Evolutionary conservation across 1,140 invertebrate species (phyloP).

Genomic region (Paraescarpia echinospica): DNA sequence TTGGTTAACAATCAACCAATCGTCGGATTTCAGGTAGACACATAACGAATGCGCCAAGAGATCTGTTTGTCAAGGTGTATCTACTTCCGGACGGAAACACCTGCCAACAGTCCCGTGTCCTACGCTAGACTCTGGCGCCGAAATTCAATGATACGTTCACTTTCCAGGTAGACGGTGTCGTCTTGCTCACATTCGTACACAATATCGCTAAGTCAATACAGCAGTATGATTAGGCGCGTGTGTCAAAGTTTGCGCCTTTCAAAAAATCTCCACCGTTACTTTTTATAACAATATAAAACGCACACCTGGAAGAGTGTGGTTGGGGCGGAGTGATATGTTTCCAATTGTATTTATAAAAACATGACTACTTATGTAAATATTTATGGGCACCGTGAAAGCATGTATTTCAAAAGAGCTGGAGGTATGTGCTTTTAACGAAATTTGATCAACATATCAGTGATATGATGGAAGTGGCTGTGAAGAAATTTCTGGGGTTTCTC

Average conservation of each 20-base stretch:
- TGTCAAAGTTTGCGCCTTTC: not conserved
- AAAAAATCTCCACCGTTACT: not conserved
- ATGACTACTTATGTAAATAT: too few relatives aligned
- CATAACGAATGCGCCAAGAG: slow-evolving; percentile 36
- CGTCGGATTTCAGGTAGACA: slow-evolving; percentile 38
- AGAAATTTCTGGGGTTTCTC: too few relatives aligned
- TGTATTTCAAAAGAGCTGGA: too few relatives aligned
- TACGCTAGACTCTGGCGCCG: slow-evolving; percentile 45
- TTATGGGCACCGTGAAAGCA: too few relatives aligned
- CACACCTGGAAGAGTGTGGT: too few relatives aligned
- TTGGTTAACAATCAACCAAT: too few relatives aligned
- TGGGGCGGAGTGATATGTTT: too few relatives aligned
- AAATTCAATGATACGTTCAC: slow-evolving; percentile 48
- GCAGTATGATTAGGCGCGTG: not conserved
- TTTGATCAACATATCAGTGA: too few relatives aligned
- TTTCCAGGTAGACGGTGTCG: slow-evolving; percentile 37
- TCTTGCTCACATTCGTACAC: not conserved
- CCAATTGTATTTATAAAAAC: too few relatives aligned
- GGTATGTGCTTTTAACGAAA: too few relatives aligned
- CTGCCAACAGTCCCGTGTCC: slow-evolving; percentile 42
- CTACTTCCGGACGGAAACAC: slow-evolving; percentile 48
- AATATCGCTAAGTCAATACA: not conserved
- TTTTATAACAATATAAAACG: too few relatives aligned
- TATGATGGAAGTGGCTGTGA: too few relatives aligned
- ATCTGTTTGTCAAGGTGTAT: slow-evolving; percentile 50